A percentile compares a stretch with the other conserved stretches of the same genome.
Evolutionary conservation across 2,113 vertebrate species (phyloP).

Genomic region (Pseudorasbora parva): DNA sequence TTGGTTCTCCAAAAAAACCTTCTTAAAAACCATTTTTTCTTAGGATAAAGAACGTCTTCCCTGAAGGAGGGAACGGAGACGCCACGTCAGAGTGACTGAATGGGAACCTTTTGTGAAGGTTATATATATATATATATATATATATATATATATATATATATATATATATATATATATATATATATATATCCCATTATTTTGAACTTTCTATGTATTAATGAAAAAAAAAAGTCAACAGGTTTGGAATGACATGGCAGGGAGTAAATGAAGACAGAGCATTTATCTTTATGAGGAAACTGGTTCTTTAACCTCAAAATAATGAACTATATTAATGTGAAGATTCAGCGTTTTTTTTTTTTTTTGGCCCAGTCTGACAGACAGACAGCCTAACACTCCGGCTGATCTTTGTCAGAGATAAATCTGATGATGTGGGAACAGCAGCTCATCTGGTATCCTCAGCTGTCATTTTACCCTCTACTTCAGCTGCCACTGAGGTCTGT

Average conservation of each 20-base stretch:
- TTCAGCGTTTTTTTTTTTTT: neutral
- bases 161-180: too few species aligned
- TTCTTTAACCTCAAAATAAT: neutral
- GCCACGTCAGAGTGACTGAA: too few species aligned
- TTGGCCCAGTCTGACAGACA: slow-evolving; percentile 6
- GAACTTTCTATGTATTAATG: too few species aligned
- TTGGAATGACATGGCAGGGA: neutral
- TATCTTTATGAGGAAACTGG: neutral
- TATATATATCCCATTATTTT: too few species aligned
- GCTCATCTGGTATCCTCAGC: slow-evolving; percentile 39
- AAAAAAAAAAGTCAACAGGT: neutral
- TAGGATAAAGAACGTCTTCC: too few species aligned
- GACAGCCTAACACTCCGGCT: neutral
- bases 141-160: too few species aligned
- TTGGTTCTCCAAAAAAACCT: too few species aligned
- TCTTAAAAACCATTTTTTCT: too few species aligned
- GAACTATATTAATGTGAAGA: neutral
- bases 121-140: too few species aligned
- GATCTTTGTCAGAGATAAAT: slow-evolving; percentile 2
- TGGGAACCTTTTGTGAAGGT: too few species aligned
- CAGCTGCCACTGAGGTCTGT: slow-evolving; percentile 15
- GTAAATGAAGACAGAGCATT: neutral
- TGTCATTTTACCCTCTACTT: slow-evolving; percentile 32
- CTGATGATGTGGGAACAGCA: slow-evolving; percentile 10
- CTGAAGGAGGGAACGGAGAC: too few species aligned